Percentiles rank a stretch among this genome's conserved stretches.
Conservation (phyloP, 2,113 vertebrate genomes). For the Corydoras maculifer region DNA sequence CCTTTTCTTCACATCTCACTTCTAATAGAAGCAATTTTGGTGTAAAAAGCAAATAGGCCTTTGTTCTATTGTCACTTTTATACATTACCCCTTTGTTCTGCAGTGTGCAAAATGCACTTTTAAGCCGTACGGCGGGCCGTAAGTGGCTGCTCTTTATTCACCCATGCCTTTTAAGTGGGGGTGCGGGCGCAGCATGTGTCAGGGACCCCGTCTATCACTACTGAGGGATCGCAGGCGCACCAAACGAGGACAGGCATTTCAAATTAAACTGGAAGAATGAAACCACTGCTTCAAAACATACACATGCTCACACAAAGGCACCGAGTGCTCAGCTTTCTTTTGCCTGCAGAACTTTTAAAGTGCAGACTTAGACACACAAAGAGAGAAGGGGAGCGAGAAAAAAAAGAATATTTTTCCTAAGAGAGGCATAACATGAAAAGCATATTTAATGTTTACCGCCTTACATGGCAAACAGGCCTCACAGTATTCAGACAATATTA, state of each 20-base stretch:
- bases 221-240: conserved; percentile 30
- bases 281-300: conserved; percentile 42
- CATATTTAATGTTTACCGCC: conserved; percentile 74
- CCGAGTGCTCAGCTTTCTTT: conserved; percentile 47
- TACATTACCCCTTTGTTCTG: conserved; percentile 34
- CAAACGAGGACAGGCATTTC: conserved; percentile 55
- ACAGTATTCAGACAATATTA: conserved; percentile 72
- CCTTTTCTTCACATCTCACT: conserved; percentile 11
- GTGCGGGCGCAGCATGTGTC: conserved; percentile 43
- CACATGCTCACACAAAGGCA: conserved; percentile 5
- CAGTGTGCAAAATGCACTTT: conserved; percentile 48
- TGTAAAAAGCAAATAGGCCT: conserved; percentile 31
- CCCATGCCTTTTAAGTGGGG: conserved; percentile 40
- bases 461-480: conserved; percentile 64
- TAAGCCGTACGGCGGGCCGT: conserved; percentile 42
- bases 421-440: conserved; percentile 69
- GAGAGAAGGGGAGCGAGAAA: neutral
- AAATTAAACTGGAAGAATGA: conserved; percentile 50
- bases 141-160: conserved; percentile 43
- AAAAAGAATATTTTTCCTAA: conserved; percentile 40
- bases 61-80: conserved; percentile 25
- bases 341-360: conserved; percentile 62
- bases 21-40: conserved; percentile 4
- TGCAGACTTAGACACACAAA: conserved; percentile 46
- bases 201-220: conserved; percentile 47